Base-by-base conservation (phyloP, 2,888 invertebrate genomes). In the Protula sp. region DNA sequence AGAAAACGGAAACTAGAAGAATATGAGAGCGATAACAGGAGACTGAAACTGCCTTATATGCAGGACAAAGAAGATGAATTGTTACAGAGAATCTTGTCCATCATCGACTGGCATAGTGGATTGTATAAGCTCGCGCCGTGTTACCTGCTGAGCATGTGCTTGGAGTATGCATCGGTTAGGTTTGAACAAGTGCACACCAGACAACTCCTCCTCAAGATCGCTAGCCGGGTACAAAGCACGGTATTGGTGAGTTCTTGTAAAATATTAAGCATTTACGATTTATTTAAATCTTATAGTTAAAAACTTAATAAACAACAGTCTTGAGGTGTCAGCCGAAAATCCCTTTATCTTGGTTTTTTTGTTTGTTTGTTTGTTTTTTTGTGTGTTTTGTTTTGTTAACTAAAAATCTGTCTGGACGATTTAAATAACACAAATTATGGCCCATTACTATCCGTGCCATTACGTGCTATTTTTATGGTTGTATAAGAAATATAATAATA, bases 1-100 rank as follows among this genome's bases (percentile, higher is more conserved):
- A 38, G 38, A 38, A 38, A 19, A 38, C 9, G 9, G 19, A 38
- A 19, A 38, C 38, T 38, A 14, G 38, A 38, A 19, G 9, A 38
- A 38, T 50, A 50, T 50, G 24, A 50, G 29, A 52, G 24, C 30
- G 55, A 54, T 29, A n/a, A n/a, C 71, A 72, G 56, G 61, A 65
- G 27, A 67, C 30, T 63, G 22, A 59, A 57, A 54, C 30, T 66
- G 27, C n/a, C 48, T 3, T 66, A 57, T 50, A 28, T 28, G 3
- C 5, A 66, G 47, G 73, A 74, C 24, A 70, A 69, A 58, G 75
- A 75, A 56, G 72, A 72, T 1, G 74, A 74, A 47, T 63, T 76
- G 2, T 61, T 76, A 28, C 69, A 73, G 30, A 66, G 65, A n/a
- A 70, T 75, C 26, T 63, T 72, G 47, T 64, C 63, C 52, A 63